Evolutionary conservation across 2,797 vertebrate genomes (phyloP), one percentile per base, ranked within the genome.

Genomic region (Oryzias sinensis): DNA sequence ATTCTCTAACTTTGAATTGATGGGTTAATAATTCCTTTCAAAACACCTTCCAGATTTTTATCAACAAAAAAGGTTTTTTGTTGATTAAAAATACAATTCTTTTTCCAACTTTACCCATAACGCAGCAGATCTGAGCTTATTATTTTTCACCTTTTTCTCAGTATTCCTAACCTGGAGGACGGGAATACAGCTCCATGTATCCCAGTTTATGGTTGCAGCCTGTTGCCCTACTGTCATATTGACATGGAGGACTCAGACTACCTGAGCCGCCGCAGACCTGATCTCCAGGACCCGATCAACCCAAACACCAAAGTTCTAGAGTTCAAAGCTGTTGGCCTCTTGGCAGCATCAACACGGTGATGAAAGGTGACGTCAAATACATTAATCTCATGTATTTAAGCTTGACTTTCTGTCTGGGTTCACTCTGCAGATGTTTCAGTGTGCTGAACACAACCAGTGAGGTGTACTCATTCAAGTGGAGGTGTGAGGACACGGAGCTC

Each of bases 401-500:
- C 5, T 1, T 45, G 4, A 49, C 5, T 4, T 9, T 20, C n/a
- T 54, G 9, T 66, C 11, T 46, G 6, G 25, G 20, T 54, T 58
- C 37, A 47, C 43, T 54, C 16, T 48, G 14, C 82, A 98, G 96
- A 83, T 81, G 78, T 53, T 96, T 98, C 53, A 81, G 55, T 22
- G 87, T 95, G 53, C 43, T 94, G 76, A 98, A 98, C 84, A 95
- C 95, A 6, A 97, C 95, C 56, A 84, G 59, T 45, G 84, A 76
- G 6, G n/a, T 74, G 0, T 97, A 93, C 65, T 90, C 90, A 49
- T 96, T 94, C 73, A 85, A 70, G 33, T 97, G 96, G 96, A 87
- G 43, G 65, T 93, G 93, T 80, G 90, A 94, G 41, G 93, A 93
- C 50, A 37, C 27, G 4, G 76, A 62, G 22, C 66, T 64, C 14